A percentile compares a stretch with the other conserved stretches of the same genome.
Evolutionary conservation across 2,888 invertebrate species (phyloP).

Genomic region (Plusia festucae): DNA sequence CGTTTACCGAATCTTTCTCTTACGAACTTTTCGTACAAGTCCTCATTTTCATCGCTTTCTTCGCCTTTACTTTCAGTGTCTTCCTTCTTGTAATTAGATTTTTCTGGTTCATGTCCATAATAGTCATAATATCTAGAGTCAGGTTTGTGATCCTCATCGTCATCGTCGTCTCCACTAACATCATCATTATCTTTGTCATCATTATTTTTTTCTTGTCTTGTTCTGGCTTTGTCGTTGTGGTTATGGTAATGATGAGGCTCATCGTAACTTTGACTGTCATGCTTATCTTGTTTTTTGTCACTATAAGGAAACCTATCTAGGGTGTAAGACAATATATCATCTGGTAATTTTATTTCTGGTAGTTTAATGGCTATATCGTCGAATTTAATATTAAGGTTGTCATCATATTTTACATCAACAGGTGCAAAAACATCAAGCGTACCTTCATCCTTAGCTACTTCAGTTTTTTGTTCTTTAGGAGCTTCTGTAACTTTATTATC

Average conservation of each 20-base stretch:
- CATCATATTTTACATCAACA: constrained; percentile 72
- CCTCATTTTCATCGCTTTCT: constrained; percentile 72
- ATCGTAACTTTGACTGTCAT: constrained; percentile 51
- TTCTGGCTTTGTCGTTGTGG: constrained; percentile 59
- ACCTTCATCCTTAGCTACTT: constrained; percentile 64
- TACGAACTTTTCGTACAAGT: constrained; percentile 85
- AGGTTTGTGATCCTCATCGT: constrained; percentile 54
- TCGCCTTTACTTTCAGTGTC: constrained; percentile 61
- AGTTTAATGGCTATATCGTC: constrained; percentile 80
- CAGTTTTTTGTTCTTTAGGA: constrained; percentile 49
- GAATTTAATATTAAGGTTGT: constrained; percentile 81
- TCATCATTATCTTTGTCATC: background rate
- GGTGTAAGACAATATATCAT: constrained; percentile 80
- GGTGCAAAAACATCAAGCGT: constrained; percentile 70
- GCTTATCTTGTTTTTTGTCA: constrained; percentile 52
- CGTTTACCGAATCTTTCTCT: constrained; percentile 83
- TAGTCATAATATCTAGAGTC: constrained; percentile 58
- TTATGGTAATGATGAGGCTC: constrained; percentile 66
- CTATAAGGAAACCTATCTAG: constrained; percentile 67
- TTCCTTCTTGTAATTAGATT: constrained; percentile 68
- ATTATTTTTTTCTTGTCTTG: constrained; percentile 44
- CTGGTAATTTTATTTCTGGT: constrained; percentile 85
- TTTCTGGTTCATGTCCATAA: constrained; percentile 56
- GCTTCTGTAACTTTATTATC: constrained; percentile 42
- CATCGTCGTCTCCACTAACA: constrained; percentile 10